Evolutionary conservation across 2,113 vertebrate genomes (phyloP).

Genomic region (Hyla sarda): DNA sequence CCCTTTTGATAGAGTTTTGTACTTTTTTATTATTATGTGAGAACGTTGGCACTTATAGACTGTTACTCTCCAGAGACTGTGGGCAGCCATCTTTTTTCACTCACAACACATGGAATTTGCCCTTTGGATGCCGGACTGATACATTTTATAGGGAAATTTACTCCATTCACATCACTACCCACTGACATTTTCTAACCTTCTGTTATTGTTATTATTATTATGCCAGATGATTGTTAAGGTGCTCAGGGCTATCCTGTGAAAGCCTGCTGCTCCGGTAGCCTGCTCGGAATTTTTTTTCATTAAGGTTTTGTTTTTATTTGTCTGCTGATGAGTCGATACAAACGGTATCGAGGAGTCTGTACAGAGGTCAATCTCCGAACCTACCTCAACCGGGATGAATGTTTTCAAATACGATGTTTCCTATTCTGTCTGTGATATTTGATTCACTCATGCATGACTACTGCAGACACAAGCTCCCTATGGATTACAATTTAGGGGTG

Average conservation of each 20-base stretch:
- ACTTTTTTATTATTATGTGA: conserved; percentile 55
- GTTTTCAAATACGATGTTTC: conserved; percentile 76
- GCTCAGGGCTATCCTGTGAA: neutral
- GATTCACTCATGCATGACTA: conserved; percentile 1
- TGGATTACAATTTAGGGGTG: neutral
- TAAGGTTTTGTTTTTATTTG: neutral
- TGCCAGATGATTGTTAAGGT: conserved; percentile 47
- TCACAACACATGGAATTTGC: conserved; percentile 66
- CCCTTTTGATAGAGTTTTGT: conserved; percentile 58
- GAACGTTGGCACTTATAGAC: conserved; percentile 58
- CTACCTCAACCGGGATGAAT: conserved; percentile 99
- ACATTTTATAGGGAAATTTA: conserved; percentile 24
- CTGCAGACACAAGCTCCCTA: neutral
- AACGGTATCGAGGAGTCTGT: conserved; percentile 34
- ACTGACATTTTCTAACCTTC: conserved; percentile 1
- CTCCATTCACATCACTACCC: conserved; percentile 16
- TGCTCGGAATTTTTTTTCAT: conserved; percentile 24
- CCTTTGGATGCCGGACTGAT: conserved; percentile 23
- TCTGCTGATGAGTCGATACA: conserved; percentile 37
- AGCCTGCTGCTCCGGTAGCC: conserved; percentile 32
- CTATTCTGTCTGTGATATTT: conserved; percentile 74
- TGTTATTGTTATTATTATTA: neutral
- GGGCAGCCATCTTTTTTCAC: conserved; percentile 54
- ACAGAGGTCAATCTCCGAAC: conserved; percentile 76
- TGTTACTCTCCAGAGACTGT: conserved; percentile 37